Evolutionary conservation across 2,888 invertebrate species (phyloP), one percentile per base, ranked within the genome.

Genomic region (Synanthedon vespiformis): DNA sequence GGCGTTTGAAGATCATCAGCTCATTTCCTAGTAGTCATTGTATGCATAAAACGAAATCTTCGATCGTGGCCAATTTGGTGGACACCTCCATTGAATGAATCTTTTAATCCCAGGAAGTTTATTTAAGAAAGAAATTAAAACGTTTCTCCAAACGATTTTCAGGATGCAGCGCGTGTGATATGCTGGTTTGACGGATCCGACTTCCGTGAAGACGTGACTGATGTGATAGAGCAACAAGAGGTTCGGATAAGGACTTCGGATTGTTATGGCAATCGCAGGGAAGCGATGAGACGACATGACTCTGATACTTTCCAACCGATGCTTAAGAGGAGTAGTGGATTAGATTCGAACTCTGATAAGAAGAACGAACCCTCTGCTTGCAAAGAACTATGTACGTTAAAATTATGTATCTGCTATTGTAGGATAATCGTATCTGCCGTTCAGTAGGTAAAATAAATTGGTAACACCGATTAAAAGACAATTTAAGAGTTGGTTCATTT

Each of bases 151-250:
- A 34, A 34, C 34, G 8, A 34, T 34, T 63, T 65, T 2, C 62
- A 86, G 86, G 86, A 86, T 52, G 86, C 87, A 53, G 87, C 87
- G 1, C 81, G 76, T 65, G 77, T 86, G 4, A 85, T 87, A 60
- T 87, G 87, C 70, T 87, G 87, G 87, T 84, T 87, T 52, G 84
- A 87, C 50, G 87, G 87, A 50, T 87, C 87, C 0, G 86, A 87
- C 64, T 87, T 86, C 61, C 70, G 78, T 12, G 84, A 87, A 55
- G 87, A 87, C 54, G 57, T 87, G 27, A 86, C 87, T 0, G 87
- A 87, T 40, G 86, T 85, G 1, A 86, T 87, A 12, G 87, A 87
- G 51, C 85, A 87, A 56, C 87, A 87, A 54, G 87, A 87, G 55
- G 87, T 87, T 18, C 69, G 75, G 53, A 86, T 87, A 51, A 65